Percentiles rank a stretch among this genome's conserved stretches.
phyloP scores from a whole-genome alignment of 2,113 vertebrate genomes.

The Silurus meridionalis region DNA sequence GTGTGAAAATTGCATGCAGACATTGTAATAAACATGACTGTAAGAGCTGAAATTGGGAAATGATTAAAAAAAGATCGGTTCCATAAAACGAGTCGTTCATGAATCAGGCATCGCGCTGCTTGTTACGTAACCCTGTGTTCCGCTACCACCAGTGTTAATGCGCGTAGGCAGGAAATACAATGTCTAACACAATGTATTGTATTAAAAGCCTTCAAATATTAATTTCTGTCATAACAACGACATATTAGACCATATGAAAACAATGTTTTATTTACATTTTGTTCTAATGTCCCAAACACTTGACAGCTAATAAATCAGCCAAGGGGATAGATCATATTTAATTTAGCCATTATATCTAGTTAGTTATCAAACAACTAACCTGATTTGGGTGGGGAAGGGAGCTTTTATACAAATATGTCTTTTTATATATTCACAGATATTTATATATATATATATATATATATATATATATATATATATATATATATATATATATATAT shows the following conservation, averaged over 20 bases:
- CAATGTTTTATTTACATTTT: background rate
- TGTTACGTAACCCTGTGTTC: slow-evolving; percentile 23
- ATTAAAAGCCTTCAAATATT: background rate
- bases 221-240: background rate
- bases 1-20: background rate
- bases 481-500: too few species aligned
- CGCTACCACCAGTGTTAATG: background rate
- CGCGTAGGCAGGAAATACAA: background rate
- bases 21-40: background rate
- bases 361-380: background rate
- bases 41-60: background rate
- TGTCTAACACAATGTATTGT: too few species aligned
- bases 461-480: too few species aligned
- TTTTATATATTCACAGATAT: background rate
- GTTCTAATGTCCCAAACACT: slow-evolving; percentile 9
- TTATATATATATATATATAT: too few species aligned
- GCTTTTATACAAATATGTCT: background rate
- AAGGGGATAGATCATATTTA: background rate
- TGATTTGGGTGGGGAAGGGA: background rate
- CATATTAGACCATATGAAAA: background rate
- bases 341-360: background rate
- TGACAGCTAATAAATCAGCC: background rate
- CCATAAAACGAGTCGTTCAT: background rate
- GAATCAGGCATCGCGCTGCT: background rate
- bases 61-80: background rate